Evolutionary conservation across 2,888 invertebrate species (phyloP), one percentile per base, ranked within the genome.

Genomic region (Calephelis perditalis): DNA sequence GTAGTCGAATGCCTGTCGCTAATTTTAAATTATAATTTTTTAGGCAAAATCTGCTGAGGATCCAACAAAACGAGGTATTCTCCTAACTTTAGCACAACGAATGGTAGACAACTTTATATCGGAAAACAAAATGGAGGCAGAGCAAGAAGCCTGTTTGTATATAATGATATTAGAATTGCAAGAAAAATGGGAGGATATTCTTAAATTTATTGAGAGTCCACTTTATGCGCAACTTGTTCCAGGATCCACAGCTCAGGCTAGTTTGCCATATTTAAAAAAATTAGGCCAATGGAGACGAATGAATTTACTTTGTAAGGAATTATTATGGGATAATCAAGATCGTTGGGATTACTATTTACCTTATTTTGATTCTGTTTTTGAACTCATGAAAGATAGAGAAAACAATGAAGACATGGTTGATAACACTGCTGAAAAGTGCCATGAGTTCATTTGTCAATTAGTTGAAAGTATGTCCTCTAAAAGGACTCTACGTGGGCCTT

Each of bases 131-230:
- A 92, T 97, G 74, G 97, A 98, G 78, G 96, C 97, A 0, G 98
- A 98, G 79, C 97, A 97, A 83, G 99, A 99, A 82, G 95, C 98
- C 0, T 94, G 96, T 62, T 91, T 99, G 54, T 98, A 98, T 84
- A 91, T 98, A 61, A 96, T 97, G 91, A 96, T 99, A 65, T 70
- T 91, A 26, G 85, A 97, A 73, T 86, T 95, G 12, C 94, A 95
- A 79, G 93, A 93, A 45, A 98, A 98, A 81, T 94, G 94, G 85
- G 92, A 95, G 69, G 96, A 96, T 73, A 95, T 97, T 10, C 82
- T 98, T 49, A 92, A 94, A 60, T 94, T 98, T 62, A 87, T 98
- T n/a, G 94, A 95, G 64, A 94, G 96, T 0, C 94, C 95, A 0
- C 81, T 97, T 1, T 95, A 95, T 61, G 84, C 91, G 36, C 93